phyloP scores from a whole-genome alignment of 1,140 invertebrate species.

The Cryptotermes secundus region DNA sequence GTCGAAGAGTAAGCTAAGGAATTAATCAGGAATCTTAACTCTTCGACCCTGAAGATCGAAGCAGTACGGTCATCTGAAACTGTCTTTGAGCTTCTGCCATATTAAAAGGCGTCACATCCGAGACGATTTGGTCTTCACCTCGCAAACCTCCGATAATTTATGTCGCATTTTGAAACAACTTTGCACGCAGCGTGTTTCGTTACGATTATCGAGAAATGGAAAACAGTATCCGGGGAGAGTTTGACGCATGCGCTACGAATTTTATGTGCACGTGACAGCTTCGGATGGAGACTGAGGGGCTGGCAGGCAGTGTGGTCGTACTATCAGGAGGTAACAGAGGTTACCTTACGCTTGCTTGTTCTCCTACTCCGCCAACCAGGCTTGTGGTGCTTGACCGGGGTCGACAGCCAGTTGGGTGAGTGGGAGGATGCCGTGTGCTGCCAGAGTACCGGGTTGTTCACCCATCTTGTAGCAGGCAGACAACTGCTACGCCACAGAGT shows the following conservation, averaged over 20 bases:
- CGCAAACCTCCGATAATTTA: too few relatives aligned
- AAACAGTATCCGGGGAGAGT: background rate
- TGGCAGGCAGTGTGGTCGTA: background rate
- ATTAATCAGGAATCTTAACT: too few relatives aligned
- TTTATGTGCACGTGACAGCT: background rate
- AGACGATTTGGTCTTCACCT: too few relatives aligned
- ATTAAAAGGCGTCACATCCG: too few relatives aligned
- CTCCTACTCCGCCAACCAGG: too few relatives aligned
- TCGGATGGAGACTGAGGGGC: background rate
- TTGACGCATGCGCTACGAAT: background rate
- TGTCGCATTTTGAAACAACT: too few relatives aligned
- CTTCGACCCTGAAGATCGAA: too few relatives aligned
- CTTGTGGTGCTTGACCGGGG: background rate
- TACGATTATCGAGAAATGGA: too few relatives aligned
- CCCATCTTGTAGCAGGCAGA: background rate
- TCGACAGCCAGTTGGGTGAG: background rate
- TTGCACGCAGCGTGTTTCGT: too few relatives aligned
- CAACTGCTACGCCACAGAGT: background rate
- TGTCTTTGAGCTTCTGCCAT: too few relatives aligned
- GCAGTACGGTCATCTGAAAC: too few relatives aligned
- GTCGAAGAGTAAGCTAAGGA: too few relatives aligned
- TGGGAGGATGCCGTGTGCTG: background rate
- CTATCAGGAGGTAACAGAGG: background rate
- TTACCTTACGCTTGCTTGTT: background rate
- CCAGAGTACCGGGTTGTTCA: constrained; percentile 12